Base-by-base conservation (phyloP, 2,797 vertebrate species). In the Chaetophractus vellerosus region DNA sequence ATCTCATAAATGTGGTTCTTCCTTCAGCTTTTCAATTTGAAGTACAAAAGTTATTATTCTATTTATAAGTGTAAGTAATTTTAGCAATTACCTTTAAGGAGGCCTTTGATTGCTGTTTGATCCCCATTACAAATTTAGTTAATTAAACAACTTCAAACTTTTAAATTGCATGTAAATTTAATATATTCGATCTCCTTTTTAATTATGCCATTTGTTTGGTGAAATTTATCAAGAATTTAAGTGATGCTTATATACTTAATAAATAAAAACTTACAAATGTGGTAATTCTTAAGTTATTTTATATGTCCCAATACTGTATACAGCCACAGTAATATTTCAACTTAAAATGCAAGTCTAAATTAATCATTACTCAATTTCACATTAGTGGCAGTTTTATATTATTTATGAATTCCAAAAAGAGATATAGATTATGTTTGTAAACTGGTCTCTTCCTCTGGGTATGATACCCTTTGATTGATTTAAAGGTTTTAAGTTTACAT, bases 81-180 rank as follows among this genome's bases (percentile, higher is more conserved):
- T 87, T 92, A 95, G 59, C 84, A 93, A 94, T 96, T 96, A 91
- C 81, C 76, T 97, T 96, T 93, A 96, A 95, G 92, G 81, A 92
- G 91, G 72, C 3, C 10, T 93, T 96, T 96, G 81, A 97, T 97
- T 95, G 86, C 83, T 92, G 19, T 88, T 90, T 94, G 91, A 96
- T 93, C 64, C 68, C 50, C 90, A 82, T 90, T 96, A 92, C 28
- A 96, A 92, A 93, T 96, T 92, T 85, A 83, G 64, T 90, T 96
- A 96, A 91, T 94, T 96, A 96, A 96, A 94, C 50, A 96, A 78
- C 71, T 88, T 96, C 90, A 95, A 88, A 96, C 72, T 94, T 96
- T 90, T 80, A 90, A 96, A 95, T 91, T 97, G 59, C 84, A 45
- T 63, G 48, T 93, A 93, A 64, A 90, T 90, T 88, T 96, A 95